Evolutionary conservation across 2,888 invertebrate species (phyloP).

Genomic region (Pachycephus smyrnensis): DNA sequence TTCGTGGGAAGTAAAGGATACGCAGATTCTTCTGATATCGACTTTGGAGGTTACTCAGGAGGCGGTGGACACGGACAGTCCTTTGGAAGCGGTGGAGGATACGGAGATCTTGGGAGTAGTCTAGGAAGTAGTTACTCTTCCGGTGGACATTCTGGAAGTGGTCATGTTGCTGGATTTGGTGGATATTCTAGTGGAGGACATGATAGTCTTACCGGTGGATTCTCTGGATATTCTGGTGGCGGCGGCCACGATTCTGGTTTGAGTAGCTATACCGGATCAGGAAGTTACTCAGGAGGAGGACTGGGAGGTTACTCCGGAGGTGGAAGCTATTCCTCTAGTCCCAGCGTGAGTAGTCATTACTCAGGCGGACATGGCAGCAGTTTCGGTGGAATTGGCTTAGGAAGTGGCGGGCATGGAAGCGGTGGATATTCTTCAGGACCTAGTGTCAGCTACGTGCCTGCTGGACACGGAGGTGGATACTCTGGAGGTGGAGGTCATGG

Average conservation of each 20-base stretch:
- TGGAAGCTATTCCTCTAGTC: slow-evolving; percentile 8
- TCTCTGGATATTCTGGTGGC: slow-evolving; percentile 2
- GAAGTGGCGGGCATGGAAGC: slow-evolving; percentile 14
- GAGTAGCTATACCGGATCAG: background rate
- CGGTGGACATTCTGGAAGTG: slow-evolving; percentile 34
- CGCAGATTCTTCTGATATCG: slow-evolving; percentile 16
- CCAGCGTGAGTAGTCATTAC: slow-evolving; percentile 11
- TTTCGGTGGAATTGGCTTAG: slow-evolving; percentile 3
- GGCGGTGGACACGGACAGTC: slow-evolving; percentile 10
- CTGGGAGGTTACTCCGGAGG: slow-evolving; percentile 7
- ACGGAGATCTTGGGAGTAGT: slow-evolving; percentile 27
- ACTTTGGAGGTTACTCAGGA: slow-evolving; percentile 18
- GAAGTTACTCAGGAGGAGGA: background rate
- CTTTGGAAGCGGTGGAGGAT: slow-evolving; percentile 18
- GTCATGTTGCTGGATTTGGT: slow-evolving; percentile 27
- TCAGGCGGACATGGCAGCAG: slow-evolving; percentile 18
- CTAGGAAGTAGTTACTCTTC: slow-evolving; percentile 32
- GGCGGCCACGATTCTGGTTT: background rate
- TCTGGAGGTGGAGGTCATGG: background rate
- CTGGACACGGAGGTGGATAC: slow-evolving; percentile 18
- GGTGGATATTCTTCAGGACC: slow-evolving; percentile 26
- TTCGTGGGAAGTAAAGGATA: slow-evolving; percentile 16
- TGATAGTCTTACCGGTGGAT: slow-evolving; percentile 21
- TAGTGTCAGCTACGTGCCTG: slow-evolving; percentile 16
- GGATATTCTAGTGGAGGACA: slow-evolving; percentile 27